These are phyloP conservation scores for Amphiprion ocellaris DNA, from an alignment of 2,113 vertebrate species.

Conservation along the genomic window DNA sequence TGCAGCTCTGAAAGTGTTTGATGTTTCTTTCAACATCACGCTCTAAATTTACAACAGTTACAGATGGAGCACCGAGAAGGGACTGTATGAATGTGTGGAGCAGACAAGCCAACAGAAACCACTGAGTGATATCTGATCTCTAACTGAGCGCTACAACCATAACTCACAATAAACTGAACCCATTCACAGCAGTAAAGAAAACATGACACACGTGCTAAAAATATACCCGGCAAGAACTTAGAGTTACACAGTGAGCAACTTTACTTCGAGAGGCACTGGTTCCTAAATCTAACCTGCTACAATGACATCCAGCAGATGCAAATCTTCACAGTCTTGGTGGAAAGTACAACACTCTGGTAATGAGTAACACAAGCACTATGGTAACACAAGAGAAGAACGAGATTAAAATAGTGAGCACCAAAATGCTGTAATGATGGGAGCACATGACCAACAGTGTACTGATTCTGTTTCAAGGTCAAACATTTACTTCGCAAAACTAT, in stretches of 20 bases:
- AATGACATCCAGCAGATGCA: background rate
- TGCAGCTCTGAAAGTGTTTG: background rate
- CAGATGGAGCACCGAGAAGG: slow-evolving; percentile 17
- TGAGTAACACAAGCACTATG: slow-evolving; percentile 28
- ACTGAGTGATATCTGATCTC: slow-evolving; percentile 70
- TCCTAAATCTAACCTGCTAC: background rate
- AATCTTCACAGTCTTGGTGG: background rate
- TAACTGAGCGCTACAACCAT: slow-evolving; percentile 49
- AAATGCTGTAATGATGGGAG: background rate
- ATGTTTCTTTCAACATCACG: slow-evolving; percentile 7
- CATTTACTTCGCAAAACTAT: too few species aligned
- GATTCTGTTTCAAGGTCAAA: too few species aligned
- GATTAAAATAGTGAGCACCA: background rate
- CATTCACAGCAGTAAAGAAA: slow-evolving; percentile 73
- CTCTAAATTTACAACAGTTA: slow-evolving; percentile 39
- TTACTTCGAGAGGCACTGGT: slow-evolving; percentile 29
- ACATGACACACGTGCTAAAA: slow-evolving; percentile 76
- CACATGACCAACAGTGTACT: background rate
- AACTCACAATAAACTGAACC: slow-evolving; percentile 71
- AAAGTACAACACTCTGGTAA: slow-evolving; percentile 7
- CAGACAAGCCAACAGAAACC: slow-evolving; percentile 58
- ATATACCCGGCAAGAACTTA: slow-evolving; percentile 65
- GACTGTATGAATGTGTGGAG: slow-evolving; percentile 53
- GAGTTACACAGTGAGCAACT: slow-evolving; percentile 65
- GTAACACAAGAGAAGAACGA: background rate